Conservation (phyloP, 30 jellyfish, hydroid and myxozoan genomes). For the Sanderia malayensis region DNA sequence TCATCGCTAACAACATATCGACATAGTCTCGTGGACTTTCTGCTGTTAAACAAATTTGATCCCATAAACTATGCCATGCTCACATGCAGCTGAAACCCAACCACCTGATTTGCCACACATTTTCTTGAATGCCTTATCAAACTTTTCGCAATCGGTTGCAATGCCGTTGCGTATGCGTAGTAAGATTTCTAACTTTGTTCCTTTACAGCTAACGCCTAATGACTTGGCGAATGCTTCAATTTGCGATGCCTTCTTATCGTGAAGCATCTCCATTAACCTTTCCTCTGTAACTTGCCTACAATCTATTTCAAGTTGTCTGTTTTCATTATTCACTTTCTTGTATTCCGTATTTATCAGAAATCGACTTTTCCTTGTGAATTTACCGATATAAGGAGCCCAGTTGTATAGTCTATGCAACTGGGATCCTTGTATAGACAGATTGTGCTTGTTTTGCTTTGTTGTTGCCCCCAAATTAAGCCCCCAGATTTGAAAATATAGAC, state of each 20-base stretch:
- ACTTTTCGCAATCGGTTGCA: background rate
- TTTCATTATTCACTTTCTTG: slow-evolving; percentile 1
- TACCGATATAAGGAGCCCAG: slow-evolving; percentile 23
- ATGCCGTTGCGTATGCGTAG: slow-evolving; percentile 5
- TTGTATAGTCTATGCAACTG: no score
- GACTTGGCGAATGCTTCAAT: slow-evolving; percentile 11
- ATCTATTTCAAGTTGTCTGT: background rate
- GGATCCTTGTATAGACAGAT: no score
- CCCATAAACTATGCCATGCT: slow-evolving; percentile 13
- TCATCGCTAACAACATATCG: slow-evolving; percentile 3
- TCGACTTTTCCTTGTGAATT: background rate
- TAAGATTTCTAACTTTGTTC: slow-evolving; percentile 6
- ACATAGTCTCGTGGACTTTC: slow-evolving; percentile 25
- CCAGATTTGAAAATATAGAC: no score
- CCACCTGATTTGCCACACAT: slow-evolving; percentile 34
- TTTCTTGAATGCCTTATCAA: slow-evolving; percentile 10
- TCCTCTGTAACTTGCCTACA: slow-evolving; percentile 14
- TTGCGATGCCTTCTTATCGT: background rate
- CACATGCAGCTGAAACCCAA: slow-evolving; percentile 9
- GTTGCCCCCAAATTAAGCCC: no score
- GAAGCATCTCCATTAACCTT: slow-evolving; percentile 15
- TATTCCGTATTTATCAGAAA: slow-evolving; percentile 6
- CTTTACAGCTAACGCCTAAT: background rate
- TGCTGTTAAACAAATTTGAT: slow-evolving; percentile 6
- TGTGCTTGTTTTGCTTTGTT: no score